A percentile compares a stretch with the other conserved stretches of the same genome.
These are phyloP conservation scores for Girardinus metallicus DNA, from an alignment of 2,797 vertebrate species.

Conservation along the genomic window DNA sequence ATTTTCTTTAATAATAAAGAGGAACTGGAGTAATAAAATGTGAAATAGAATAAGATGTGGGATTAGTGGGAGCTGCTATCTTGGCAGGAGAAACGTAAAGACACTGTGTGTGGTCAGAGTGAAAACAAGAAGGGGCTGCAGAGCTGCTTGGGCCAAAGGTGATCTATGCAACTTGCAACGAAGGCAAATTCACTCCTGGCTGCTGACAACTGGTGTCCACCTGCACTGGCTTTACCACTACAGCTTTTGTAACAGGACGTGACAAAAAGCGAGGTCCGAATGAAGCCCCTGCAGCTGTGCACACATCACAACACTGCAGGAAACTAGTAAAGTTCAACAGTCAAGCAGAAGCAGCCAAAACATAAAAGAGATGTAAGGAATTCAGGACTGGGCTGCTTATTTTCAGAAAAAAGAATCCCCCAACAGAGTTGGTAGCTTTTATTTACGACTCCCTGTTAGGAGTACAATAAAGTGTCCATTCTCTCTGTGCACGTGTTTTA, in stretches of 20 bases:
- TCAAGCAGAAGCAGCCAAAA: constrained; percentile 54
- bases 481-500: constrained; percentile 20
- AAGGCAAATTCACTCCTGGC: constrained; percentile 43
- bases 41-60: constrained; percentile 22
- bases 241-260: constrained; percentile 73
- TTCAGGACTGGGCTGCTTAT: constrained; percentile 51
- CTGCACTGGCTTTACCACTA: constrained; percentile 64
- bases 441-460: constrained; percentile 18
- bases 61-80: constrained; percentile 23
- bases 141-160: constrained; percentile 35
- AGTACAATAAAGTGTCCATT: neutral
- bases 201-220: constrained; percentile 71
- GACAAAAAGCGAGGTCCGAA: constrained; percentile 68
- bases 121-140: constrained; percentile 36
- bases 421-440: constrained; percentile 37
- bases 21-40: constrained; percentile 36
- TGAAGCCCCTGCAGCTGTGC: constrained; percentile 79
- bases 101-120: constrained; percentile 56
- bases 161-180: constrained; percentile 10
- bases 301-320: constrained; percentile 74
- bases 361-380: constrained; percentile 55
- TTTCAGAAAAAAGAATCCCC: constrained; percentile 46
- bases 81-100: constrained; percentile 31
- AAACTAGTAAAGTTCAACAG: constrained; percentile 73
- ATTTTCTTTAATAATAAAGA: constrained; percentile 31